These are phyloP conservation scores for Andrena dorsata DNA, from an alignment of 2,888 invertebrate species.

Conservation along the genomic window DNA sequence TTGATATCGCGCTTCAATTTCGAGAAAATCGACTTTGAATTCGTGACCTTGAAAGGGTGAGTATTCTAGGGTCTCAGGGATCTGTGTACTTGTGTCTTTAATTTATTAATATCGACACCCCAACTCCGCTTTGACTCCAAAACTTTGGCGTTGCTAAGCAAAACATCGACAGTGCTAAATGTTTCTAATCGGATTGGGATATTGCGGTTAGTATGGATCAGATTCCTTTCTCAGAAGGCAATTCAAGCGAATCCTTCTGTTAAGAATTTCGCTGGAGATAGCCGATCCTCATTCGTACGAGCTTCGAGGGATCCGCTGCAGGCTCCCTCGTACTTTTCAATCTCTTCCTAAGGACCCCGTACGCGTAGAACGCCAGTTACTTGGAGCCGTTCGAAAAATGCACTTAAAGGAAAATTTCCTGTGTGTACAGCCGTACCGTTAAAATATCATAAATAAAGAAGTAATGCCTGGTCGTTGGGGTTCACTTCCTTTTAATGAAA, in stretches of 20 bases:
- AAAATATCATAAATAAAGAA: conserved; percentile 30
- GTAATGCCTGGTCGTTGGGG: conserved; percentile 24
- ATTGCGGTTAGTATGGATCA: background rate
- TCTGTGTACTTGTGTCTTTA: too few relatives aligned
- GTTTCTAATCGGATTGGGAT: background rate
- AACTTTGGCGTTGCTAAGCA: too few relatives aligned
- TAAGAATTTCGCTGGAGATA: conserved; percentile 25
- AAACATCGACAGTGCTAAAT: background rate
- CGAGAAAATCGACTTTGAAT: too few relatives aligned
- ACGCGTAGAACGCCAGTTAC: conserved; percentile 14
- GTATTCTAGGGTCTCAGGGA: too few relatives aligned
- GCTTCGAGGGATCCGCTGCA: conserved; percentile 14
- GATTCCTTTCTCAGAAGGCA: background rate
- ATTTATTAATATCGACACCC: too few relatives aligned
- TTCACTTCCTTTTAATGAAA: conserved; percentile 21
- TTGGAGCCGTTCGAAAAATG: conserved; percentile 1
- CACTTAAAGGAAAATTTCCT: conserved; percentile 12
- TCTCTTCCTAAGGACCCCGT: background rate
- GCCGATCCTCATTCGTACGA: conserved; percentile 29
- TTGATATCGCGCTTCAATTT: too few relatives aligned
- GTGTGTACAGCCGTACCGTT: conserved; percentile 12
- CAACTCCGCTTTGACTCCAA: too few relatives aligned
- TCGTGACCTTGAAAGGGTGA: too few relatives aligned
- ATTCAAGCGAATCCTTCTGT: background rate
- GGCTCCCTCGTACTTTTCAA: conserved; percentile 7